Percentiles rank a stretch among this genome's conserved stretches.
These are phyloP conservation scores for Agrochola macilenta DNA, from an alignment of 2,888 invertebrate species.

Conservation along the genomic window DNA sequence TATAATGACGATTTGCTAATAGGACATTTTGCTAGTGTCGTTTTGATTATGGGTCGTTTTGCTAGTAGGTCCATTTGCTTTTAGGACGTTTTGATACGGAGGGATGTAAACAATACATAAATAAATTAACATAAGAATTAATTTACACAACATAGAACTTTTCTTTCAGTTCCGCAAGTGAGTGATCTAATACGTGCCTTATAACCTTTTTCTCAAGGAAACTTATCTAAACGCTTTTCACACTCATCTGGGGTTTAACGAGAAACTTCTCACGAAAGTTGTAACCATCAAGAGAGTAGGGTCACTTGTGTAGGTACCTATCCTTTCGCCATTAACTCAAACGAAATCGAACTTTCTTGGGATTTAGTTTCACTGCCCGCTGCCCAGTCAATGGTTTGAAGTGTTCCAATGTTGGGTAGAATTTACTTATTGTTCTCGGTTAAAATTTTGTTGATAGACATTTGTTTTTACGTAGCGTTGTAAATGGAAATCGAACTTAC, in stretches of 20 bases:
- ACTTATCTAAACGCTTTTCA: conserved; percentile 47
- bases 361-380: conserved; percentile 43
- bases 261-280: conserved; percentile 56
- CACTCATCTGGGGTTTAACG: conserved; percentile 48
- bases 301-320: conserved; percentile 45
- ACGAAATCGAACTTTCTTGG: conserved; percentile 49
- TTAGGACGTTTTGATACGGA: neutral
- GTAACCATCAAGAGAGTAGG: conserved; percentile 41
- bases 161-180: neutral
- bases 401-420: conserved; percentile 23
- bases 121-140: neutral
- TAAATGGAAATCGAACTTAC: too few species aligned
- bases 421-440: conserved; percentile 28
- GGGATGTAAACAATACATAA: neutral
- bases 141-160: neutral
- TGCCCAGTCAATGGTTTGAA: conserved; percentile 38
- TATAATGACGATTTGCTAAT: too few species aligned
- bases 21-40: too few species aligned
- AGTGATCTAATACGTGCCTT: neutral
- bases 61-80: neutral
- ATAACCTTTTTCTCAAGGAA: conserved; percentile 22
- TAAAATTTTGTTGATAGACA: conserved; percentile 4
- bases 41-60: too few species aligned
- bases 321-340: conserved; percentile 59
- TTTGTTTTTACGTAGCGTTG: conserved; percentile 21